phyloP scores from a whole-genome alignment of 2,888 invertebrate species.

The Augochlorella aurata region DNA sequence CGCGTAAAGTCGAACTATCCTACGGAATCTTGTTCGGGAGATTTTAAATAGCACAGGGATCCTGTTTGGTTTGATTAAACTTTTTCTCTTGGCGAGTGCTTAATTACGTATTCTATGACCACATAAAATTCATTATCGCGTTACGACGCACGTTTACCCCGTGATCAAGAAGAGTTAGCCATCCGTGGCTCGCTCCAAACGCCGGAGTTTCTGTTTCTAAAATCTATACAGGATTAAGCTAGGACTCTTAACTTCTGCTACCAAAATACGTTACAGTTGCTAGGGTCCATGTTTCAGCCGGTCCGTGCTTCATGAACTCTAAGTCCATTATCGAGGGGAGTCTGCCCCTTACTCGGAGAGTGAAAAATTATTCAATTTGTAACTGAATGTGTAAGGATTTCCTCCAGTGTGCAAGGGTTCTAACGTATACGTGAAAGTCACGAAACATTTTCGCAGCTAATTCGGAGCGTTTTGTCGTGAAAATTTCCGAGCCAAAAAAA shows the following conservation, averaged over 20 bases:
- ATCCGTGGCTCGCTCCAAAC: background rate
- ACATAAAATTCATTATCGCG: background rate
- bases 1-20: too few relatives aligned
- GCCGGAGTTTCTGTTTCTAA: background rate
- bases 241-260: background rate
- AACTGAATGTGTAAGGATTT: too few relatives aligned
- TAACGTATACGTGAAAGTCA: too few relatives aligned
- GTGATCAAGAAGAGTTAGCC: too few relatives aligned
- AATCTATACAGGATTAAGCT: background rate
- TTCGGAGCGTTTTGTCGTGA: too few relatives aligned
- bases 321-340: background rate
- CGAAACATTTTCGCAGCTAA: too few relatives aligned
- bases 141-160: background rate
- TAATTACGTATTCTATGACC: background rate
- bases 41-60: too few relatives aligned
- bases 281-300: background rate
- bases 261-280: constrained; percentile 9
- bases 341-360: background rate
- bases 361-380: background rate
- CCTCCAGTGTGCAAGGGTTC: too few relatives aligned
- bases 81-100: too few relatives aligned
- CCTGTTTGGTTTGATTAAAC: too few relatives aligned
- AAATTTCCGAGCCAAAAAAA: too few relatives aligned
- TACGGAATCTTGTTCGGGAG: too few relatives aligned
- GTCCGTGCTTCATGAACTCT: background rate